Conservation (phyloP, 2,113 vertebrate species). For the Orcinus orca region DNA sequence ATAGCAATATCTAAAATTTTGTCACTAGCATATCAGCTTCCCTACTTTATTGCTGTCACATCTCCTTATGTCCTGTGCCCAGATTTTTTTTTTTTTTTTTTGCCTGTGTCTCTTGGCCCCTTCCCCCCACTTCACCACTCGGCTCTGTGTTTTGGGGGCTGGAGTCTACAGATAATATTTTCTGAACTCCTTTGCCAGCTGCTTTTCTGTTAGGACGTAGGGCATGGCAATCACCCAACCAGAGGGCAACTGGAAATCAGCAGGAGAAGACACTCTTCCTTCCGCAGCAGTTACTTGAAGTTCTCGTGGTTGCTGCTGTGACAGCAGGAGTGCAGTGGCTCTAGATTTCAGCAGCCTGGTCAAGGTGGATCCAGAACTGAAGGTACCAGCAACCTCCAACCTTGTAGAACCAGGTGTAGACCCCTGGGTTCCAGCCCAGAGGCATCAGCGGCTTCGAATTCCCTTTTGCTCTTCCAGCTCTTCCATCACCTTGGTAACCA, state of each 20-base stretch:
- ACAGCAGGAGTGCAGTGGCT: neutral
- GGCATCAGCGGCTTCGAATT: neutral
- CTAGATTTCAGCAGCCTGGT: neutral
- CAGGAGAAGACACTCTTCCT: neutral
- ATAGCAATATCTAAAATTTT: neutral
- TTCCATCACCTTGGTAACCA: neutral
- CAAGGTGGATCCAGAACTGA: neutral
- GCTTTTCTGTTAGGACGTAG: neutral
- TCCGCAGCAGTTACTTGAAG: neutral
- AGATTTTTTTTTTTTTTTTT: neutral
- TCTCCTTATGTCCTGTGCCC: neutral
- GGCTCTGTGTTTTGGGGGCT: neutral
- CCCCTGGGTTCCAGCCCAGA: neutral
- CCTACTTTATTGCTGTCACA: neutral
- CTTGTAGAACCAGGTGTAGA: neutral
- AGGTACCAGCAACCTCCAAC: neutral
- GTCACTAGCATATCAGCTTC: neutral
- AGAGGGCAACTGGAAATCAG: neutral
- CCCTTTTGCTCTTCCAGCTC: neutral
- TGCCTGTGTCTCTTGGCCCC: neutral
- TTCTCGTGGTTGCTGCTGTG: neutral
- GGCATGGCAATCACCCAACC: neutral
- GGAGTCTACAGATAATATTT: neutral
- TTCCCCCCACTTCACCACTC: neutral
- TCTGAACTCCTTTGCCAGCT: neutral